Conservation (phyloP, 1,140 invertebrate species). For the Eueides isabella region DNA sequence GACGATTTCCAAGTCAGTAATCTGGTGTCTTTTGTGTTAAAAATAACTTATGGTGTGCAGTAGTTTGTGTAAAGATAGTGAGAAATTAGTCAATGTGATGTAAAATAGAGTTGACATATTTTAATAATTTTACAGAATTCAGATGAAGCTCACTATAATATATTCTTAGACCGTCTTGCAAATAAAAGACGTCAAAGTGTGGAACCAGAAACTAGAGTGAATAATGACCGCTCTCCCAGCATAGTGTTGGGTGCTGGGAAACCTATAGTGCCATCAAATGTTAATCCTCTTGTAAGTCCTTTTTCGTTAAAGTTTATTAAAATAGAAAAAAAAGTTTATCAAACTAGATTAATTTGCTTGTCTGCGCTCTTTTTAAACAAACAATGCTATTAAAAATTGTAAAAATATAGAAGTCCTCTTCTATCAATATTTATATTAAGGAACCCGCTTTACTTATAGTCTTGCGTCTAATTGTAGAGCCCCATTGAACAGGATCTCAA, state of each 20-base stretch:
- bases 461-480: no score
- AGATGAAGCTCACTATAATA: slow-evolving; percentile 95
- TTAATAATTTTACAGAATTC: slow-evolving; percentile 87
- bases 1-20: slow-evolving; percentile 84
- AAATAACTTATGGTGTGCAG: not conserved
- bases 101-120: slow-evolving; percentile 3
- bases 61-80: no score
- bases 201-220: slow-evolving; percentile 67
- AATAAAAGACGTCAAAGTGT: slow-evolving; percentile 87
- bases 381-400: no score
- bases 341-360: not conserved
- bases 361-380: no score
- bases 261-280: slow-evolving; percentile 69
- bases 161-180: slow-evolving; percentile 89
- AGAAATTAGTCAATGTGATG: no score
- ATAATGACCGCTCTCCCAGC: slow-evolving; percentile 68
- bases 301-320: not conserved
- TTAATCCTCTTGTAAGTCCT: slow-evolving; percentile 71
- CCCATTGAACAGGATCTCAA: no score
- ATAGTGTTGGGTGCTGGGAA: slow-evolving; percentile 74
- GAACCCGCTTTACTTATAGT: no score
- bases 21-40: slow-evolving; percentile 1
- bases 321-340: no score
- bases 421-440: no score
- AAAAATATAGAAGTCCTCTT: no score